Conservation (phyloP, 1,140 invertebrate genomes). For the Aphelenchoides avenae region DNA sequence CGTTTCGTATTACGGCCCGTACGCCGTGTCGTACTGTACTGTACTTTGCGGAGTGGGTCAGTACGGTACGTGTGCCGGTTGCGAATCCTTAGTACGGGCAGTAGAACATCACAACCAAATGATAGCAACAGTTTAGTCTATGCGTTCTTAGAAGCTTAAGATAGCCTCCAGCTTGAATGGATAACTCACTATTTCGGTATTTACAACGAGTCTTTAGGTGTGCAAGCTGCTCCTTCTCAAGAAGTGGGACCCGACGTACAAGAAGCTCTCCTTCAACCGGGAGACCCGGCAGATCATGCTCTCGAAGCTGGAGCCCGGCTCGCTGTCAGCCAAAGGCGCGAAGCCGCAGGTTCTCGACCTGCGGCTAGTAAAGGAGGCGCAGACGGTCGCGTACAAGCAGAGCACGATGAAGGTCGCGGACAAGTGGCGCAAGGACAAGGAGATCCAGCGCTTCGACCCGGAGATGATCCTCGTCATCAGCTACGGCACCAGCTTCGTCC, state of each 20-base stretch:
- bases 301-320: conserved; percentile 30
- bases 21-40: too few relatives aligned
- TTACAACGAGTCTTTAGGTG: too few relatives aligned
- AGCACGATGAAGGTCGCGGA: conserved; percentile 52
- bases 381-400: conserved; percentile 37
- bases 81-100: too few relatives aligned
- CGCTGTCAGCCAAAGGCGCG: neutral
- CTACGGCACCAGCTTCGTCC: conserved; percentile 49
- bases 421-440: conserved; percentile 57
- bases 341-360: conserved; percentile 45
- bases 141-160: too few relatives aligned
- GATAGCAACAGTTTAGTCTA: too few relatives aligned
- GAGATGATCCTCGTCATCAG: conserved; percentile 47
- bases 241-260: conserved; percentile 54
- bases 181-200: too few relatives aligned
- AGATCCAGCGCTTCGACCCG: conserved; percentile 46
- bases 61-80: too few relatives aligned
- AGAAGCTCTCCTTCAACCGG: conserved; percentile 42
- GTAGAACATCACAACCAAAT: too few relatives aligned
- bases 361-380: conserved; percentile 43
- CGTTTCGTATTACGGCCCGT: too few relatives aligned
- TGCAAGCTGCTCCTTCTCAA: conserved; percentile 52
- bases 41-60: too few relatives aligned
- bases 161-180: too few relatives aligned
- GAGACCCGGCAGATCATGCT: conserved; percentile 51